These are phyloP conservation scores for Agapostemon virescens DNA, from an alignment of 2,888 invertebrate genomes.

Conservation along the genomic window DNA sequence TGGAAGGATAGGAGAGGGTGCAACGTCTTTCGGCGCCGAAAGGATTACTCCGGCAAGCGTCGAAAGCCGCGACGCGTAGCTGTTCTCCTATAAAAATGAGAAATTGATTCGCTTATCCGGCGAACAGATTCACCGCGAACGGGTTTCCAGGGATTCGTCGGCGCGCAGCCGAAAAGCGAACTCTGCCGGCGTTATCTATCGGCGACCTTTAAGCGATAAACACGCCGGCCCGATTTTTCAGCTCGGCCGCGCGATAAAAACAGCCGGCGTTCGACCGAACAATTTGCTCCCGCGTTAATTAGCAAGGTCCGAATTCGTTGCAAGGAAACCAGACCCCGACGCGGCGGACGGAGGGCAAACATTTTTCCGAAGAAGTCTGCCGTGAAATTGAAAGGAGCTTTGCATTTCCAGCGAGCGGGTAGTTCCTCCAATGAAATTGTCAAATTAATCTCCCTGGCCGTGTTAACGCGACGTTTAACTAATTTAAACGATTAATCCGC, in stretches of 20 bases:
- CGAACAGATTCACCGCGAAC: no score
- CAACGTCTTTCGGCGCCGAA: no score
- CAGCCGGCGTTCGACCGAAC: neutral
- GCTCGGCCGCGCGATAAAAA: conserved; percentile 7
- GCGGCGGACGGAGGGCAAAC: neutral
- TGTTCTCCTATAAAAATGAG: no score
- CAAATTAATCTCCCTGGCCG: conserved; percentile 24
- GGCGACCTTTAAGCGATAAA: conserved; percentile 5
- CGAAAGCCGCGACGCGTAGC: no score
- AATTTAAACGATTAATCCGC: conserved; percentile 27
- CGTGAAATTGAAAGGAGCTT: conserved; percentile 17
- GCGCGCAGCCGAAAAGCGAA: no score
- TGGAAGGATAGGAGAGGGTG: no score
- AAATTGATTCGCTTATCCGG: no score
- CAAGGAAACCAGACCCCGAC: neutral
- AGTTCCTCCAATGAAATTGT: conserved; percentile 22
- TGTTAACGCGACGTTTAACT: conserved; percentile 3
- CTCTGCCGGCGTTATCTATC: no score
- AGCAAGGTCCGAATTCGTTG: conserved; percentile 28
- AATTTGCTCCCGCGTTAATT: conserved; percentile 31
- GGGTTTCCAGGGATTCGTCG: no score
- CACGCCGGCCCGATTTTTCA: neutral
- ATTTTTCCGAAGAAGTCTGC: conserved; percentile 6
- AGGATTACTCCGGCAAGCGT: no score
- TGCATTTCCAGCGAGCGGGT: neutral